phyloP scores from a whole-genome alignment of 2,797 vertebrate genomes.

The Molossus alvarezi region DNA sequence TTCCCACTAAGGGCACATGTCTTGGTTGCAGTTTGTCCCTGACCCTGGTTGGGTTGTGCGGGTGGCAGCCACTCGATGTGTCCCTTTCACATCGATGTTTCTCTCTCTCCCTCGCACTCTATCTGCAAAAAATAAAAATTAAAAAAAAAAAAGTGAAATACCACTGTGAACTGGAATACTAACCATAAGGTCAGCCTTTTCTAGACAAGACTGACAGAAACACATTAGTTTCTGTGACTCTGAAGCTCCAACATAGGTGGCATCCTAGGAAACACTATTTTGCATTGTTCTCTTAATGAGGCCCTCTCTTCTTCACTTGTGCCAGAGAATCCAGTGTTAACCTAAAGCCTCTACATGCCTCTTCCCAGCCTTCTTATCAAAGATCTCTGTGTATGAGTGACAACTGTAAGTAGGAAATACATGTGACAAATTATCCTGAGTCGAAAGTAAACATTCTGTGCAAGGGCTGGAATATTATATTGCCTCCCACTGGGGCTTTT shows the following conservation, averaged over 20 bases:
- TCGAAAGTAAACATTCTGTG: neutral
- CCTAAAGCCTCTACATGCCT: neutral
- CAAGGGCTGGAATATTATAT: neutral
- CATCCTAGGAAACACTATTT: neutral
- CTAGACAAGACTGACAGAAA: neutral
- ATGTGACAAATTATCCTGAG: neutral
- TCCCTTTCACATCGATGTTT: no score
- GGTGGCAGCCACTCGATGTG: no score
- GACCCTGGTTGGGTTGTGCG: no score
- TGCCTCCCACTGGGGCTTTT: neutral
- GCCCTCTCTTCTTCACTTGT: neutral
- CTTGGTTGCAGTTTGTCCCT: no score
- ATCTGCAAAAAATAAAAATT: no score
- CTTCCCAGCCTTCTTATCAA: neutral
- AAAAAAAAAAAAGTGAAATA: neutral
- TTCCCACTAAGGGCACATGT: no score
- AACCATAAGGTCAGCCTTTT: neutral
- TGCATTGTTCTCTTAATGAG: neutral
- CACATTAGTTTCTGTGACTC: slow-evolving; percentile 35
- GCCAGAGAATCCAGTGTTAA: neutral
- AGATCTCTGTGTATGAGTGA: neutral
- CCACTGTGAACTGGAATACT: neutral
- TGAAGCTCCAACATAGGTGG: neutral
- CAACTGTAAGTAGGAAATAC: neutral
- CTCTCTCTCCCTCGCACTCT: no score